Percentiles rank a stretch among this genome's conserved stretches.
phyloP scores from a whole-genome alignment of 2,113 vertebrate species.

The Halcyon malimbica region DNA sequence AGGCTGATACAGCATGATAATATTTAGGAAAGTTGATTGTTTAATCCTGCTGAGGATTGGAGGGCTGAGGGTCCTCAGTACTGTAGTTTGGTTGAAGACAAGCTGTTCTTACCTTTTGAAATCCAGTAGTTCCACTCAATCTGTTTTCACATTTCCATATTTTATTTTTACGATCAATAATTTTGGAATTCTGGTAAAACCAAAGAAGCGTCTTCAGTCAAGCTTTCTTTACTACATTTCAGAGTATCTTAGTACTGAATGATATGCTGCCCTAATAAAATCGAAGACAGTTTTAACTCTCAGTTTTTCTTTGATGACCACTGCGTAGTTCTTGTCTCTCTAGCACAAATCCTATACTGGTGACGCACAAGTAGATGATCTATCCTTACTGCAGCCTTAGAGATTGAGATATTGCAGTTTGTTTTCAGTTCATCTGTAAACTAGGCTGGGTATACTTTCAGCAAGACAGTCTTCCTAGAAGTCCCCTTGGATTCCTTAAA shows the following conservation, averaged over 20 bases:
- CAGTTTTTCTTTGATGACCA: background rate
- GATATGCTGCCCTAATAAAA: background rate
- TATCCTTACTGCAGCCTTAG: background rate
- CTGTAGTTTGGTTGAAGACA: background rate
- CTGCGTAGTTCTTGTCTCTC: background rate
- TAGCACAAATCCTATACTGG: background rate
- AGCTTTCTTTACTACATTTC: background rate
- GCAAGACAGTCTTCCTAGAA: background rate
- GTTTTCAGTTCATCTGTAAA: background rate
- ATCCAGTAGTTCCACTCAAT: background rate
- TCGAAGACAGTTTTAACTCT: background rate
- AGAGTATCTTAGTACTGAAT: background rate
- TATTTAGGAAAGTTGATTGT: background rate
- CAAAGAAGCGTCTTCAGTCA: background rate
- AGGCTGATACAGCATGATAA: background rate
- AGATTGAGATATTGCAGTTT: background rate
- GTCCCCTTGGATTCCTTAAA: background rate
- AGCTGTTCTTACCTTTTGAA: background rate
- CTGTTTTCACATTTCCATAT: background rate
- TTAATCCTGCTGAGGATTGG: background rate
- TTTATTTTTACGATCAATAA: background rate
- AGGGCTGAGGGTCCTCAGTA: background rate
- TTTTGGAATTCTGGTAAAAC: background rate
- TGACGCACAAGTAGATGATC: background rate
- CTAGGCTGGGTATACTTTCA: background rate